Conservation (phyloP, 2,888 invertebrate genomes). For the Acanthosepion esculentum region DNA sequence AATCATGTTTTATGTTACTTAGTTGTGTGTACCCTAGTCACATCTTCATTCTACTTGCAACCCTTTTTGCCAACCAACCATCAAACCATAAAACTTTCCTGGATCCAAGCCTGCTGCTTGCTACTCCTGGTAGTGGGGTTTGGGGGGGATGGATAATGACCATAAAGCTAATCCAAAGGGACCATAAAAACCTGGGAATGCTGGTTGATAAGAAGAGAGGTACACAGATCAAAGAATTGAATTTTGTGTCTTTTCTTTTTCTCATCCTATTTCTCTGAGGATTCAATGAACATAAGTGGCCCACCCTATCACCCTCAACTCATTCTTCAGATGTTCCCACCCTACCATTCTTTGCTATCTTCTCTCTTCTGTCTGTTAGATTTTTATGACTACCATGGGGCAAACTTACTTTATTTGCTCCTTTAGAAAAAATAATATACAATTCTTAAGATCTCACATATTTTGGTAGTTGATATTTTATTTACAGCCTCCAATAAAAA, state of each 20-base stretch:
- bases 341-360: background rate
- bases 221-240: background rate
- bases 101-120: background rate
- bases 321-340: background rate
- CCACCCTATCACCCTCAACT: background rate
- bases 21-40: background rate
- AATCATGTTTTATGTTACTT: background rate
- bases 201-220: background rate
- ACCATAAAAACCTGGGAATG: background rate
- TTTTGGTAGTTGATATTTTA: constrained; percentile 14
- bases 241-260: background rate
- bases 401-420: constrained; percentile 4
- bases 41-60: background rate
- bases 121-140: background rate
- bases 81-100: background rate
- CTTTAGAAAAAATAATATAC: constrained; percentile 33
- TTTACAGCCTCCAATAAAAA: background rate
- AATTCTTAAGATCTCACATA: constrained; percentile 23
- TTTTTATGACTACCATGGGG: background rate
- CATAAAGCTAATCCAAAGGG: background rate
- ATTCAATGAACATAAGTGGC: background rate
- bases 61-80: background rate
- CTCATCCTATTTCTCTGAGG: background rate
- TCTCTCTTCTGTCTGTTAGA: background rate
- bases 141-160: background rate